Percentiles rank a stretch among this genome's conserved stretches.
Evolutionary conservation across 2,888 invertebrate genomes (phyloP).

Genomic region (Lepidochitona cinerea): DNA sequence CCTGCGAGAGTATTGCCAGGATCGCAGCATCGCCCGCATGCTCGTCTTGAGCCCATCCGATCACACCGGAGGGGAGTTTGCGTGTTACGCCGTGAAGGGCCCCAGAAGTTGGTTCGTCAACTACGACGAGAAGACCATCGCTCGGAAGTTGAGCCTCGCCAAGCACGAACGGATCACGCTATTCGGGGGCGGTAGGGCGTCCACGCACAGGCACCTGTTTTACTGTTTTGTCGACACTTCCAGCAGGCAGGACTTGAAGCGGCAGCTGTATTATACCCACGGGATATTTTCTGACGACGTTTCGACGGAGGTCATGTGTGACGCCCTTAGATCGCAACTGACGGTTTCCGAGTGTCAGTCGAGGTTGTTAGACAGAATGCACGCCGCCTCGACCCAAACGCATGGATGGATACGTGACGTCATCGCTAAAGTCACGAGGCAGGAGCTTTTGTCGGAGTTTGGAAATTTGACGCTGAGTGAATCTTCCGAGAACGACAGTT

Average conservation of each 20-base stretch:
- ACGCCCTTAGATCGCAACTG: background rate
- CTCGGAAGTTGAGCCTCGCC: background rate
- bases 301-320: background rate
- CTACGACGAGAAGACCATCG: background rate
- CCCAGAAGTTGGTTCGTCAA: background rate
- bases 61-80: background rate
- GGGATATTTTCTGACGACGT: background rate
- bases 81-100: background rate
- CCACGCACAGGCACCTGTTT: background rate
- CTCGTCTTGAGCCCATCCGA: background rate
- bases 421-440: background rate
- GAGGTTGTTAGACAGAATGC: background rate
- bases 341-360: background rate
- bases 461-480: background rate
- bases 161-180: background rate
- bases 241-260: background rate
- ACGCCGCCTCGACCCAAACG: background rate
- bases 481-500: background rate
- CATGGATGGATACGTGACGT: background rate
- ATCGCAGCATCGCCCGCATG: background rate
- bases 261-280: background rate
- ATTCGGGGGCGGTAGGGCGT: background rate
- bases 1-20: background rate
- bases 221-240: background rate
- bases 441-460: background rate